Evolutionary conservation across 2,797 vertebrate genomes (phyloP), one percentile per base, ranked within the genome.

Genomic region (Sebastes steindachneri): DNA sequence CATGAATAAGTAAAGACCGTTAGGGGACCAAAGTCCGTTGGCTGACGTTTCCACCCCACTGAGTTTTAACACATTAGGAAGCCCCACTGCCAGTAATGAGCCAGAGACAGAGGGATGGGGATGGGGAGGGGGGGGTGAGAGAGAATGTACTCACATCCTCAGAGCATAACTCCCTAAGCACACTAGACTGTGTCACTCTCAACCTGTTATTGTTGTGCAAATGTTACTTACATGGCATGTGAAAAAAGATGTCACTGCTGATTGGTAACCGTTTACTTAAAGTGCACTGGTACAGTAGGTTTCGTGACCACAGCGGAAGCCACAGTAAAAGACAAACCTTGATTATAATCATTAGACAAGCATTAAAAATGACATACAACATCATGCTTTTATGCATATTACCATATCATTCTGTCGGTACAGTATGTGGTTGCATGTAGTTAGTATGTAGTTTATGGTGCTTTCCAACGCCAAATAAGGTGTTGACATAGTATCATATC

Each of bases 1-100:
- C 88, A 94, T 95, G 90, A 95, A 95, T 95, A 95, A 95, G 91
- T 95, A 90, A 95, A 92, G 88, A 93, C 90, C 84, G 88, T 92
- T 92, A 76, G 89, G 91, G 88, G 90, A 93, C 90, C 84, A 71
- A 90, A 90, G 93, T 93, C 92, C 86, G 93, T 90, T 93, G 92
- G 93, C 91, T 93, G 90, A 93, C 84, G 89, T 92, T 94, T 95
- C 93, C 90, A 90, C 91, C 88, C 84, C 85, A 93, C 88, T 90
- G 91, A 83, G 86, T 95, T 94, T 92, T 93, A 94, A 94, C 95
- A 95, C 95, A 92, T 95, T 93, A 93, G 87, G 92, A 92, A 92
- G 88, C 90, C 88, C 86, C 78, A 84, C 81, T 92, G 88, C 89
- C 90, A 94, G 91, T 92, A 94, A 94, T 91, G 92, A 91, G 90